These are phyloP conservation scores for Chamaedrilus cognettii DNA, from an alignment of 2,888 invertebrate genomes.

Conservation along the genomic window DNA sequence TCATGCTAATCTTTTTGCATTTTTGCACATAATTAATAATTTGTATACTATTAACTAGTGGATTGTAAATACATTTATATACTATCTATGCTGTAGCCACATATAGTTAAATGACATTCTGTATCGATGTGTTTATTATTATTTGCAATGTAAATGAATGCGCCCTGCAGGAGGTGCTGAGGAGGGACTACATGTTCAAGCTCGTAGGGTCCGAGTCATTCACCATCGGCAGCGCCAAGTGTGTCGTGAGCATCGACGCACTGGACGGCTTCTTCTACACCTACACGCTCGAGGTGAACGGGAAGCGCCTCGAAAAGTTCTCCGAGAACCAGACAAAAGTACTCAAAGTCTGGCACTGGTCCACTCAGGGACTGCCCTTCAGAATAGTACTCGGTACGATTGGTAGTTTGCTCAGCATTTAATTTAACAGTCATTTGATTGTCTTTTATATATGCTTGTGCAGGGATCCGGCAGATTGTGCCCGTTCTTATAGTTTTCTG, in stretches of 20 bases:
- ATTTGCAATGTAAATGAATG: constrained; percentile 65
- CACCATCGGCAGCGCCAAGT: constrained; percentile 66
- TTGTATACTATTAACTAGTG: background rate
- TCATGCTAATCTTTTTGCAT: too few relatives aligned
- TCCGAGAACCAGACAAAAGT: constrained; percentile 77
- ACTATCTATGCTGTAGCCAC: too few relatives aligned
- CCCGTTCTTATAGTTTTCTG: too few relatives aligned
- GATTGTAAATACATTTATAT: too few relatives aligned
- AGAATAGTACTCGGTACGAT: constrained; percentile 11
- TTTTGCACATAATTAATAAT: constrained; percentile 2
- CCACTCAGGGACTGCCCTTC: constrained; percentile 40
- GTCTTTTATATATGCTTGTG: too few relatives aligned
- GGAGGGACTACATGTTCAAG: constrained; percentile 90
- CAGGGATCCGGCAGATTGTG: too few relatives aligned
- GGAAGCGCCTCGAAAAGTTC: constrained; percentile 78
- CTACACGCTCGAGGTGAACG: constrained; percentile 80
- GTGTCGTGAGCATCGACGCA: constrained; percentile 66
- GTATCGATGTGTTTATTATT: too few relatives aligned
- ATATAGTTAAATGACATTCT: too few relatives aligned
- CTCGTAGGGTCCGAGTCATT: constrained; percentile 84
- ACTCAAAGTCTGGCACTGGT: constrained; percentile 74
- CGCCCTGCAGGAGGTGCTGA: too few relatives aligned
- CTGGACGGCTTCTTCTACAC: constrained; percentile 75
- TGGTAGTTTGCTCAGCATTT: background rate
- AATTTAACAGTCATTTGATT: constrained; percentile 63